A percentile compares a stretch with the other conserved stretches of the same genome.
phyloP scores from a whole-genome alignment of 2,797 vertebrate species.

The Anableps anableps region DNA sequence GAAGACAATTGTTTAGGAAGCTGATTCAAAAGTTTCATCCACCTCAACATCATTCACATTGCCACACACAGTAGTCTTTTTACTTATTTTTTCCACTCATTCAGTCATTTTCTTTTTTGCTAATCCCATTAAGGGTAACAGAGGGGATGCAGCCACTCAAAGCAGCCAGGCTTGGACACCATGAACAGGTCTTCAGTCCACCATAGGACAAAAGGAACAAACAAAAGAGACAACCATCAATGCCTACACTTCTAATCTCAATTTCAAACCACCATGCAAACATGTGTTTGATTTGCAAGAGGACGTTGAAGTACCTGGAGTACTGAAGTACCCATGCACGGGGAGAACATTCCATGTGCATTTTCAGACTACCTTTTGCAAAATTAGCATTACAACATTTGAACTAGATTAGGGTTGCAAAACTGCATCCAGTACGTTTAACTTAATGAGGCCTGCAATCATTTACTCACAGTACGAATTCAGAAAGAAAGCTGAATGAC shows the following conservation, averaged over 20 bases:
- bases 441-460: slow-evolving; percentile 48
- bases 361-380: slow-evolving; percentile 31
- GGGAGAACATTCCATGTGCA: neutral
- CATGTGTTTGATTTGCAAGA: neutral
- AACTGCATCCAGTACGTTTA: slow-evolving; percentile 42
- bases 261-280: neutral
- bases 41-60: neutral
- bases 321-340: neutral
- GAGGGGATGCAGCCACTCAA: neutral
- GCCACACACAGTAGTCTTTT: neutral
- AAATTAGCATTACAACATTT: slow-evolving; percentile 65
- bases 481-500: slow-evolving; percentile 20
- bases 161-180: slow-evolving; percentile 8
- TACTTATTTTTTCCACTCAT: neutral
- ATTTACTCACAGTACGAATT: slow-evolving; percentile 58
- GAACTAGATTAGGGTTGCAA: slow-evolving; percentile 55
- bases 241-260: neutral
- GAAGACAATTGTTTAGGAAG: neutral
- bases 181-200: slow-evolving; percentile 32
- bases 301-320: neutral
- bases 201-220: slow-evolving; percentile 1
- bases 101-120: neutral
- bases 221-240: neutral
- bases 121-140: neutral
- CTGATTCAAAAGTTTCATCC: neutral